A percentile compares a stretch with the other conserved stretches of the same genome.
phyloP scores from a whole-genome alignment of 2,888 invertebrate species.

The Allolobophora icterica region DNA sequence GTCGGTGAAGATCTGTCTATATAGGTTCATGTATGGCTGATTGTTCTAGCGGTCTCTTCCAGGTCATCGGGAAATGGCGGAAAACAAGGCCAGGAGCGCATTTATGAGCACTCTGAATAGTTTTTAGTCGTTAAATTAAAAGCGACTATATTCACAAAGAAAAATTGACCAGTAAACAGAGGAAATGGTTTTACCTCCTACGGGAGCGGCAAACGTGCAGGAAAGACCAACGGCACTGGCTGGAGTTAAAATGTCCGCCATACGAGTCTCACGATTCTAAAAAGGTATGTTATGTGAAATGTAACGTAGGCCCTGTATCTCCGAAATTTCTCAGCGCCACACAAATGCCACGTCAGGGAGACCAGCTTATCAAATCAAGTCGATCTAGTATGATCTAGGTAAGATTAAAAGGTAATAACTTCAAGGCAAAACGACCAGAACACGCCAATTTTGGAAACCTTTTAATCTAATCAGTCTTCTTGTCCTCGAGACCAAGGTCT shows the following conservation, averaged over 20 bases:
- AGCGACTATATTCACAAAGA: too few species aligned
- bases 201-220: slow-evolving; percentile 93
- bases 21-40: too few species aligned
- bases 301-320: not conserved
- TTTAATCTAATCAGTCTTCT: not conserved
- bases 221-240: slow-evolving; percentile 95
- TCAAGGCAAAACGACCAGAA: not conserved
- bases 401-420: not conserved
- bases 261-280: slow-evolving; percentile 83
- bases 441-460: not conserved
- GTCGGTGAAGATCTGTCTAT: too few species aligned
- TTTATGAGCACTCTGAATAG: too few species aligned
- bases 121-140: too few species aligned
- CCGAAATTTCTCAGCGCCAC: too few species aligned
- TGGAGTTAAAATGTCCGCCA: slow-evolving; percentile 94
- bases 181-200: slow-evolving; percentile 79
- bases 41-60: too few species aligned
- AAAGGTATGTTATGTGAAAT: not conserved
- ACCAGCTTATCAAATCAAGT: too few species aligned
- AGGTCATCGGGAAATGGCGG: too few species aligned
- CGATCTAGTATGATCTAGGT: not conserved
- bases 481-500: too few species aligned
- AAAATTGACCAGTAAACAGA: not conserved
- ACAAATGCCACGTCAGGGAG: too few species aligned
- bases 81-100: too few species aligned